These are phyloP conservation scores for Bombus pascuorum DNA, from an alignment of 1,140 invertebrate genomes.

Conservation along the genomic window DNA sequence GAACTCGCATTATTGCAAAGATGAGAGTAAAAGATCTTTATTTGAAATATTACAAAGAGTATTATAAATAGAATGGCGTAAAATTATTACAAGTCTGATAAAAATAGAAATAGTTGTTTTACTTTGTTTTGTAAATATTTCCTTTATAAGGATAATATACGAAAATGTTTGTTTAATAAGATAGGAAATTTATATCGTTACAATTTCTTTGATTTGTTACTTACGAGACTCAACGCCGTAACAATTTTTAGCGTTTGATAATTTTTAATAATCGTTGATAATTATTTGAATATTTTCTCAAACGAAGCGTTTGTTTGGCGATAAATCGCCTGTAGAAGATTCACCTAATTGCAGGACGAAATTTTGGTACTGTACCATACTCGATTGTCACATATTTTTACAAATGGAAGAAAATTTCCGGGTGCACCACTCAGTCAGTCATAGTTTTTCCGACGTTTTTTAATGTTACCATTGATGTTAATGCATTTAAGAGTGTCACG, in stretches of 20 bases:
- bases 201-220: neutral
- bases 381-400: constrained; percentile 62
- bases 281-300: neutral
- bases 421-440: constrained; percentile 41
- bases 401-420: constrained; percentile 54
- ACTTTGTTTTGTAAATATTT: neutral
- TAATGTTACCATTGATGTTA: constrained; percentile 52
- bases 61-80: neutral
- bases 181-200: neutral
- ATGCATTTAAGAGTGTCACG: constrained; percentile 54
- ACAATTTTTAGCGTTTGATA: neutral
- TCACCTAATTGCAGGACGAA: neutral
- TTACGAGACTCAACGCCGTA: neutral
- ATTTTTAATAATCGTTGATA: neutral
- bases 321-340: neutral
- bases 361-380: constrained; percentile 30
- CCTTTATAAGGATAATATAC: neutral
- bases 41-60: neutral
- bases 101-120: neutral
- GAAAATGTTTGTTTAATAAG: no score
- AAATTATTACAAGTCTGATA: neutral
- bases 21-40: neutral
- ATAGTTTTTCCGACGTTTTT: constrained; percentile 41
- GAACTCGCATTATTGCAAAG: no score
- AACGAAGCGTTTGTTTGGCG: neutral